phyloP scores from a whole-genome alignment of 2,113 vertebrate species.

The Elaphurus davidianus region DNA sequence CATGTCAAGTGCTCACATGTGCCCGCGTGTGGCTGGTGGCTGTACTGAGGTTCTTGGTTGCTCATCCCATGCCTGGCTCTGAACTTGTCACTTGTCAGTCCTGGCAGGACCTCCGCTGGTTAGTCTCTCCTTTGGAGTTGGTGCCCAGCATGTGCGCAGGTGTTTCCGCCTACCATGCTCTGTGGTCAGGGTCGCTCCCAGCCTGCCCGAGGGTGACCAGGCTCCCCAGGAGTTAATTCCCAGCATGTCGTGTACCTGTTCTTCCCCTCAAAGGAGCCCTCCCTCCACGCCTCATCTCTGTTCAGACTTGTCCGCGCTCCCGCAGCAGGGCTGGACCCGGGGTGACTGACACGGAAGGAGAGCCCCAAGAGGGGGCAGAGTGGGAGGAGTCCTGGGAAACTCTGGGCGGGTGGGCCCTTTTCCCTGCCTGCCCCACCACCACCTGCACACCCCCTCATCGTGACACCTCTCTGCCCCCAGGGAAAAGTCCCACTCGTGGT shows the following conservation, averaged over 20 bases:
- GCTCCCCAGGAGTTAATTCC: not conserved
- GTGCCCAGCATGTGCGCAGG: not conserved
- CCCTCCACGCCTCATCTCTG: not conserved
- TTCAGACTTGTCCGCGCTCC: not conserved
- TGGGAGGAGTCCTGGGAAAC: not conserved
- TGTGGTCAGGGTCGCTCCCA: not conserved
- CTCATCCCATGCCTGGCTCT: not conserved
- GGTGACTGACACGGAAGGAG: not conserved
- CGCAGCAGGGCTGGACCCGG: not conserved
- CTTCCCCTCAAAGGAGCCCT: not conserved
- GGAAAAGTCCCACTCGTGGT: slow-evolving; percentile 94
- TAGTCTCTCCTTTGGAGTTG: not conserved
- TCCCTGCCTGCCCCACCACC: not conserved
- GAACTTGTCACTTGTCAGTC: not conserved
- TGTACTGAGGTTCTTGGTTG: rapidly evolving
- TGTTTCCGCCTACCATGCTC: not conserved
- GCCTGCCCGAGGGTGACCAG: not conserved
- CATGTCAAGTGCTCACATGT: rapidly evolving
- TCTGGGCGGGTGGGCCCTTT: rapidly evolving
- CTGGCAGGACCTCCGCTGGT: not conserved
- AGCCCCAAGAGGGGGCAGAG: rapidly evolving
- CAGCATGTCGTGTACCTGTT: not conserved
- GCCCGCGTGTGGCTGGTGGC: not conserved
- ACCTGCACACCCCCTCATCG: not conserved
- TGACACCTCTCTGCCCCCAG: slow-evolving; percentile 73